Conservation (phyloP, 2,797 vertebrate species). For the Galaxias olidus region DNA sequence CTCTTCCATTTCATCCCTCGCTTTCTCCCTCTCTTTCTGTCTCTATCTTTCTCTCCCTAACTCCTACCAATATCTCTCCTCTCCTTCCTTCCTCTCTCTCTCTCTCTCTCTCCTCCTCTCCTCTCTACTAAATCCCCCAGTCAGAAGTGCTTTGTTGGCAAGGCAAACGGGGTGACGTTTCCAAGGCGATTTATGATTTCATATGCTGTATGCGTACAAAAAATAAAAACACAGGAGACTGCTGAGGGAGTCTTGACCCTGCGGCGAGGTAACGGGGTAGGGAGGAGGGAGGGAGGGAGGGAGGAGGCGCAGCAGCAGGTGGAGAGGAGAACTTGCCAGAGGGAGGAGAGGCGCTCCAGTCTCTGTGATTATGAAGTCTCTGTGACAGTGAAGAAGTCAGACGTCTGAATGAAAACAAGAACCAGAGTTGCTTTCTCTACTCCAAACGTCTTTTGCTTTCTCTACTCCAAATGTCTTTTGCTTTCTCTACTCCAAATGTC, state of each 20-base stretch:
- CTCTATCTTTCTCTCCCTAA: slow-evolving; percentile 3
- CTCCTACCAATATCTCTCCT: background rate
- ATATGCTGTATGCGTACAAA: slow-evolving; percentile 59
- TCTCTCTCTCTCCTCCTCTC: slow-evolving; percentile 1
- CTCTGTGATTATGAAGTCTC: background rate
- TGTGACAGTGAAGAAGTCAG: too few species aligned
- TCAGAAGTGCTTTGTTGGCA: slow-evolving; percentile 63
- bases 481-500: too few species aligned
- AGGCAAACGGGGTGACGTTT: slow-evolving; percentile 48
- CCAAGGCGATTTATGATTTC: slow-evolving; percentile 67
- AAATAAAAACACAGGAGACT: too few species aligned
- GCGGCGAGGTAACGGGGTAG: background rate
- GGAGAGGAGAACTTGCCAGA: too few species aligned
- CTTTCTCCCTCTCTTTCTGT: slow-evolving; percentile 6
- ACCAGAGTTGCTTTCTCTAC: too few species aligned
- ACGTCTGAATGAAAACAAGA: too few species aligned
- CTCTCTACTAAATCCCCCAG: slow-evolving; percentile 61
- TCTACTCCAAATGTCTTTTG: too few species aligned
- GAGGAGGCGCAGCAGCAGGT: too few species aligned
- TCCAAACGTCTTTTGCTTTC: too few species aligned
- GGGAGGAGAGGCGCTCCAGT: background rate
- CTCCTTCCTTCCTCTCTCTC: slow-evolving; percentile 2
- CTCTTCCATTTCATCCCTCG: slow-evolving; percentile 23
- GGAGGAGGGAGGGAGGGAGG: background rate
- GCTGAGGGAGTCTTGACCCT: too few species aligned